phyloP scores from a whole-genome alignment of 2,113 vertebrate genomes.

The Ameiurus melas region DNA sequence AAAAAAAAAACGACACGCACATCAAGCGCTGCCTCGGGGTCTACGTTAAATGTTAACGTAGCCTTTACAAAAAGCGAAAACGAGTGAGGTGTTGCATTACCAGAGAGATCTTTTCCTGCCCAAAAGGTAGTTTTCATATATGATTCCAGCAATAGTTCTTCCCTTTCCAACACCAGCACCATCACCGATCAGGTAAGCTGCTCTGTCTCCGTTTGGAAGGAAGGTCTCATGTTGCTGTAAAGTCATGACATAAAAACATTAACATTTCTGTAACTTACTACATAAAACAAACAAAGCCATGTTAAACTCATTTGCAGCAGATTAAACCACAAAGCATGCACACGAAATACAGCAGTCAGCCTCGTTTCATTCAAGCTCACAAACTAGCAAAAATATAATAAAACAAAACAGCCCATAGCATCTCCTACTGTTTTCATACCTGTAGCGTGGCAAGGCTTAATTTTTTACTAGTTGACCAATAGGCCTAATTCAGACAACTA shows the following conservation, averaged over 20 bases:
- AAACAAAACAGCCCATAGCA: neutral
- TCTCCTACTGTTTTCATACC: neutral
- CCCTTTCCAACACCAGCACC: conserved; percentile 98
- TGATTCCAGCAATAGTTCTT: conserved; percentile 94
- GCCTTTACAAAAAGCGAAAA: neutral
- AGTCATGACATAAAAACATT: conserved; percentile 29
- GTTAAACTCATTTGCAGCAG: neutral
- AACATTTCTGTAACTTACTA: neutral
- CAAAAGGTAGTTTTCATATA: conserved; percentile 96
- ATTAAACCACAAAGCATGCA: neutral
- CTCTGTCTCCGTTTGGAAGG: conserved; percentile 92
- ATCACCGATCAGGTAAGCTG: conserved; percentile 95
- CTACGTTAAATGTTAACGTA: neutral
- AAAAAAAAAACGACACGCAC: neutral
- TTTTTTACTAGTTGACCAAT: neutral
- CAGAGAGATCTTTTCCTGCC: conserved; percentile 97
- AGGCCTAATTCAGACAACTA: neutral
- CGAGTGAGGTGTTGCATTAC: conserved; percentile 69
- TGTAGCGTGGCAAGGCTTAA: neutral
- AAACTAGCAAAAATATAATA: neutral
- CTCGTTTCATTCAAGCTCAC: neutral
- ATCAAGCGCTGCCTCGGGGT: neutral
- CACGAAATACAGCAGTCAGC: neutral
- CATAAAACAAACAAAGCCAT: neutral
- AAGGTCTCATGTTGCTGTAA: conserved; percentile 98